Evolutionary conservation across 2,113 vertebrate genomes (phyloP).

Genomic region (Toxotes chatareus): DNA sequence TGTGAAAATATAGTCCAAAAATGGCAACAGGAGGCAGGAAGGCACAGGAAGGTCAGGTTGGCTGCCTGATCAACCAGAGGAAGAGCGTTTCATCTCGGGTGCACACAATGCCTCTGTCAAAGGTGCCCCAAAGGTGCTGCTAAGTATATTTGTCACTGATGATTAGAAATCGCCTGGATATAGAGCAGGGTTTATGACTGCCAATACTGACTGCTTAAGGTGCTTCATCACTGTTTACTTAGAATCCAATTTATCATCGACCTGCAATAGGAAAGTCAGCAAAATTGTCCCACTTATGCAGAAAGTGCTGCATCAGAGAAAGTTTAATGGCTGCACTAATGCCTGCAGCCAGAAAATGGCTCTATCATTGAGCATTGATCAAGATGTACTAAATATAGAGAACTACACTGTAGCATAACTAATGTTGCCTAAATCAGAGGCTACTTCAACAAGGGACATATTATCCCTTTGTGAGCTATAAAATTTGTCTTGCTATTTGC

Average conservation of each 20-base stretch:
- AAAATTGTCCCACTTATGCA: conserved; percentile 67
- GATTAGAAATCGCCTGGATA: conserved; percentile 66
- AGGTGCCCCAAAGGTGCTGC: conserved; percentile 51
- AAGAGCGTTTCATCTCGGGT: conserved; percentile 40
- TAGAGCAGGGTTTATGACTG: conserved; percentile 66
- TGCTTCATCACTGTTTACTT: conserved; percentile 81
- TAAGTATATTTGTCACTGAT: conserved; percentile 73
- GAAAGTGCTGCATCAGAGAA: conserved; percentile 79
- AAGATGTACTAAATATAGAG: conserved; percentile 62
- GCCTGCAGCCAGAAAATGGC: conserved; percentile 60
- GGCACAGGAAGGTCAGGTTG: conserved; percentile 47
- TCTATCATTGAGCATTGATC: conserved; percentile 67
- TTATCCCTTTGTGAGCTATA: conserved; percentile 6
- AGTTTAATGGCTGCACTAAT: conserved; percentile 68
- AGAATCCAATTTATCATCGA: conserved; percentile 78
- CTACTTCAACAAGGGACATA: conserved; percentile 6
- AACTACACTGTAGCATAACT: conserved; percentile 8
- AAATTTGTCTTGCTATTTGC: conserved; percentile 11
- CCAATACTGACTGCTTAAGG: conserved; percentile 66
- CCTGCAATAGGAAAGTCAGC: conserved; percentile 71
- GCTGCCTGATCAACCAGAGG: conserved; percentile 38
- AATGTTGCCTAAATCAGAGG: conserved; percentile 19
- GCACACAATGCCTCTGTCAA: conserved; percentile 56
- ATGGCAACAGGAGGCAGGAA: conserved; percentile 54
- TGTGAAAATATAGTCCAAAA: conserved; percentile 60